These are phyloP conservation scores for Phoenicopterus ruber DNA, from an alignment of 2,113 vertebrate species.

Conservation along the genomic window DNA sequence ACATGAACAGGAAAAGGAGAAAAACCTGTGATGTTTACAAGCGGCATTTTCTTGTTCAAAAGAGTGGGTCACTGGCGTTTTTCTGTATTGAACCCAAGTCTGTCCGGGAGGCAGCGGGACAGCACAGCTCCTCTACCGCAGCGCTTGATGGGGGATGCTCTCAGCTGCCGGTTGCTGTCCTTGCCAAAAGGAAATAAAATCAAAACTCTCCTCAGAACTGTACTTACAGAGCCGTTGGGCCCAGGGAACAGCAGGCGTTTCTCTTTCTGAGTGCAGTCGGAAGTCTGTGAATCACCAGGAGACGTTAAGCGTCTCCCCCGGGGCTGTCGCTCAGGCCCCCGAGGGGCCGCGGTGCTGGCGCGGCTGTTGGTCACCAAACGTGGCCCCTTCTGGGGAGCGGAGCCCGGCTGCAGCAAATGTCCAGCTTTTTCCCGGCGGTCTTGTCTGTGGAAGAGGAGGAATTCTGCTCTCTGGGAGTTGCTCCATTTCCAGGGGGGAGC, in stretches of 20 bases:
- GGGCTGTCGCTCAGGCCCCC: neutral
- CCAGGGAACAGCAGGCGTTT: neutral
- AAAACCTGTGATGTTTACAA: too few relatives aligned
- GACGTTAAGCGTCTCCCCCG: neutral
- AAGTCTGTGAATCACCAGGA: neutral
- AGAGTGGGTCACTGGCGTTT: too few relatives aligned
- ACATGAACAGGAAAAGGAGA: neutral
- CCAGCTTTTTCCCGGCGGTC: neutral
- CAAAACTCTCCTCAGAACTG: neutral
- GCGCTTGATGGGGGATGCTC: neutral
- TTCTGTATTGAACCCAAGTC: neutral
- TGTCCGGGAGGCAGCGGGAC: neutral
- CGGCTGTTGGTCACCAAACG: neutral
- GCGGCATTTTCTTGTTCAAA: neutral
- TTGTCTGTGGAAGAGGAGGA: neutral
- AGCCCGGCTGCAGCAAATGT: neutral
- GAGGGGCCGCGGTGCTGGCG: too few relatives aligned
- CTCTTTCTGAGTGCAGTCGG: neutral
- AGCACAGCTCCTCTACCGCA: neutral
- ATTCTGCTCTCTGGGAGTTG: too few relatives aligned
- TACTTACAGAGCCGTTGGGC: rapidly evolving
- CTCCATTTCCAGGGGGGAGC: too few relatives aligned
- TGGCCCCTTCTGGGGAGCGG: neutral
- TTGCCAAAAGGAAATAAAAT: neutral
- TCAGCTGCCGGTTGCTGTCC: too few relatives aligned